Base-by-base conservation (phyloP, 2,797 vertebrate species). In the Kryptolebias ocellatus region DNA sequence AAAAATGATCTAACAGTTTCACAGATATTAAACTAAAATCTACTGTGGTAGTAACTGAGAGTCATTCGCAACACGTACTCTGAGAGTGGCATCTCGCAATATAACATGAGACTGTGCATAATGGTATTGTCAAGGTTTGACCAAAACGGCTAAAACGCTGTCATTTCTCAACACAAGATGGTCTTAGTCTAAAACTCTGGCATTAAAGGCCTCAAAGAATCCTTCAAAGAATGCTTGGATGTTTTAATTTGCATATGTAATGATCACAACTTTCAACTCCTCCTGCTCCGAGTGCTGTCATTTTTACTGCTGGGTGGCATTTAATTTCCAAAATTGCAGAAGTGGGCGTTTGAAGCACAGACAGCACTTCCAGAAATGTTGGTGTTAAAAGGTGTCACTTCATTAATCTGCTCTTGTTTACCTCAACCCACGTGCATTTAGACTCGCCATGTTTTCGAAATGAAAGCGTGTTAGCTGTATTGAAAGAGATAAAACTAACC, bases 401-500 rank as follows among this genome's bases (percentile, higher is more conserved):
- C 20, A 64, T 50, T 56, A 50, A 52, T 73, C 17, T 27, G 4
- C 34, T 61, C 28, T 1, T 17, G 54, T 60, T 81, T 53, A 70
- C 67, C 24, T 31, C 2, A 58, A 45, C 20, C 64, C 52, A 31
- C 50, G 18, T 68, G 20, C 39, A 62, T 76, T 76, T 58, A 59
- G 53, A 68, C 53, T 42, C 37, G 44, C 42, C 39, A 16, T 66
- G 54, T 74, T 76, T 64, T 76, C 31, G 46, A 54, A 53, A 24
- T 7, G 12, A 44, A 63, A 39, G 54, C 53, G 6, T 62, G n/a
- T 78, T 56, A 28, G 50, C 61, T 79, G 81, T 66, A 77, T 78
- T 78, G 62, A 62, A 71, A 42, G 39, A 42, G 39, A 42, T 14
- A 2, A 14, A 42, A 42, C 39, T 3, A 42, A 42, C 39, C 39